Conservation (phyloP, 2,888 invertebrate species). For the Papilio gigon region DNA sequence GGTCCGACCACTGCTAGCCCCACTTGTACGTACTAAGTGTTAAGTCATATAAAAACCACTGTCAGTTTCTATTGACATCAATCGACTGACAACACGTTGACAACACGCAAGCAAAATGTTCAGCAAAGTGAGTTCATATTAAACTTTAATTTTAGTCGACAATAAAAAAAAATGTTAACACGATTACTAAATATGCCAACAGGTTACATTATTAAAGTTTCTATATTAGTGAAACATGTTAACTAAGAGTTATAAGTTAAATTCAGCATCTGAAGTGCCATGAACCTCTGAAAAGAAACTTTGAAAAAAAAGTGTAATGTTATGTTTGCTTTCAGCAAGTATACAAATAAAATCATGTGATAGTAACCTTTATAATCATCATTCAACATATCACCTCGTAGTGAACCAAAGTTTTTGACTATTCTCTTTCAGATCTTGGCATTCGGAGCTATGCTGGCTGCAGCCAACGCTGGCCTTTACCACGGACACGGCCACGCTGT, state of each 20-base stretch:
- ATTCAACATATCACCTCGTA: background rate
- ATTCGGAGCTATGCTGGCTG: constrained; percentile 56
- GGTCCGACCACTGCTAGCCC: constrained; percentile 63
- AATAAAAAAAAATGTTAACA: background rate
- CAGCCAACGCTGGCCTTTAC: constrained; percentile 69
- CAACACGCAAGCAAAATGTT: constrained; percentile 42
- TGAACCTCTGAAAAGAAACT: background rate
- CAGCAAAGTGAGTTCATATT: constrained; percentile 42
- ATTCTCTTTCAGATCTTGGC: constrained; percentile 51
- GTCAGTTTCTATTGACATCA: constrained; percentile 48
- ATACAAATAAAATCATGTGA: too few relatives aligned
- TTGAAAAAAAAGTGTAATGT: background rate
- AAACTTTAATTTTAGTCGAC: constrained; percentile 6
- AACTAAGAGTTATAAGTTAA: background rate
- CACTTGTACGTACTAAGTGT: constrained; percentile 67
- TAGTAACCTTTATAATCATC: too few relatives aligned
- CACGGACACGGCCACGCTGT: constrained; percentile 53
- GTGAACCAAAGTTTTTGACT: constrained; percentile 3
- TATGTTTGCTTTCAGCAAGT: background rate
- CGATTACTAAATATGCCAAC: background rate
- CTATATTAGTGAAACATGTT: background rate
- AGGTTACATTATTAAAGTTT: background rate
- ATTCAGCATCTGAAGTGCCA: background rate
- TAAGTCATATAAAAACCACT: constrained; percentile 72
- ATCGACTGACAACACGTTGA: constrained; percentile 39